Conservation (phyloP, 2,888 invertebrate genomes). For the Limnephilus lunatus region DNA sequence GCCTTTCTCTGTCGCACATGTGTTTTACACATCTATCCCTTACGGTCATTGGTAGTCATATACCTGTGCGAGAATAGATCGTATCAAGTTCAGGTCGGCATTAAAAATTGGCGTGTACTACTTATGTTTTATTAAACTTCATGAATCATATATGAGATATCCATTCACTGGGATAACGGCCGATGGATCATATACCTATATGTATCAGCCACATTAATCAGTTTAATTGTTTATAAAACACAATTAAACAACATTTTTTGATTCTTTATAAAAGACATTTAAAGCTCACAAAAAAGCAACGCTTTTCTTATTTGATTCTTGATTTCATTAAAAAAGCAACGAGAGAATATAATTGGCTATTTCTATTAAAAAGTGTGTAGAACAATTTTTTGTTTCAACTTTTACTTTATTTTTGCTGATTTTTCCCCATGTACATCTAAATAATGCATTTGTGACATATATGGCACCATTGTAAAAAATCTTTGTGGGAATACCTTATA, state of each 20-base stretch:
- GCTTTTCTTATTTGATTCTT: neutral
- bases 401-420: neutral
- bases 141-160: too few relatives aligned
- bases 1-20: too few relatives aligned
- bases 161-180: too few relatives aligned
- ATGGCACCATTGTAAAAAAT: neutral
- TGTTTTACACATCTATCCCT: too few relatives aligned
- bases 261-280: neutral
- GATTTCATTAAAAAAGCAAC: neutral
- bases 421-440: too few relatives aligned
- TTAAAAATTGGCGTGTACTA: too few relatives aligned
- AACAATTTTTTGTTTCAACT: neutral
- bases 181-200: too few relatives aligned
- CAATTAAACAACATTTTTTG: neutral
- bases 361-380: neutral
- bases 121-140: too few relatives aligned
- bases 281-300: neutral
- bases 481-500: neutral
- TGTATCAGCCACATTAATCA: too few relatives aligned
- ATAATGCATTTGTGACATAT: neutral
- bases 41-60: too few relatives aligned
- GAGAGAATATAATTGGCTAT: neutral
- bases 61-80: too few relatives aligned
- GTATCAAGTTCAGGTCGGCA: too few relatives aligned
- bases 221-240: neutral